Evolutionary conservation across 1,140 invertebrate species (phyloP), one percentile per base, ranked within the genome.

Genomic region (Drosophila equinoxialis): DNA sequence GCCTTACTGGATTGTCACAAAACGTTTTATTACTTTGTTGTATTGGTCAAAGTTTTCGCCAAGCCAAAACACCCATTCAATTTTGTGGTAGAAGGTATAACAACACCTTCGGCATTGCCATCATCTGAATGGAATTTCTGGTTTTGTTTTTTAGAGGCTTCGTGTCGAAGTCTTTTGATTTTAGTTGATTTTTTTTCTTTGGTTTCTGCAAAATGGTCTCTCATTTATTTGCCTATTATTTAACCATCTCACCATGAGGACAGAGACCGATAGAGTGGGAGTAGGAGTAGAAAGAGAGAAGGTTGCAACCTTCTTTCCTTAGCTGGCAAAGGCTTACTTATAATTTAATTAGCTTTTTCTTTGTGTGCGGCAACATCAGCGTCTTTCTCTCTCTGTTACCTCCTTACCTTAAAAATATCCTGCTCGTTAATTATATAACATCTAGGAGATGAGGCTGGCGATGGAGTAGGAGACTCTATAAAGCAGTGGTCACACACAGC

Each of bases 301-400:
- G 45, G 6, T 20, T 66, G 65, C 60, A 60, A 77, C 74, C 74
- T 74, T 61, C 33, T 76, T 76, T 67, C 54, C 65, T 58, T 20
- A 48, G 45, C 45, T 17, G 14, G 55, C 14, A 66, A 39, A 26
- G 62, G 65, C 68, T 75, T 65, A 70, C 75, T 89, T 87, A 86
- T 86, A 89, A 86, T 86, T 89, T 86, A 86, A 86, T 86, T 86
- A 86, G 76, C 62, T 79, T 75, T 89, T 72, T 77, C 75, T 66
- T 65, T 54, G 63, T 55, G 7, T 60, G 14, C 42, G 11, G 57
- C 60, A 10, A 8, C 35, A 8, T 6, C 45, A 14, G 45, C 45
- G 20, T 20, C 45, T 51, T 7, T 60, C 57, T 82, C 73, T 20
- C 17, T 51, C 17, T 55, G 51, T 82, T 48, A 54, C 48, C 42